These are phyloP conservation scores for Anas platyrhynchos DNA, from an alignment of 2,113 vertebrate genomes.

Conservation along the genomic window DNA sequence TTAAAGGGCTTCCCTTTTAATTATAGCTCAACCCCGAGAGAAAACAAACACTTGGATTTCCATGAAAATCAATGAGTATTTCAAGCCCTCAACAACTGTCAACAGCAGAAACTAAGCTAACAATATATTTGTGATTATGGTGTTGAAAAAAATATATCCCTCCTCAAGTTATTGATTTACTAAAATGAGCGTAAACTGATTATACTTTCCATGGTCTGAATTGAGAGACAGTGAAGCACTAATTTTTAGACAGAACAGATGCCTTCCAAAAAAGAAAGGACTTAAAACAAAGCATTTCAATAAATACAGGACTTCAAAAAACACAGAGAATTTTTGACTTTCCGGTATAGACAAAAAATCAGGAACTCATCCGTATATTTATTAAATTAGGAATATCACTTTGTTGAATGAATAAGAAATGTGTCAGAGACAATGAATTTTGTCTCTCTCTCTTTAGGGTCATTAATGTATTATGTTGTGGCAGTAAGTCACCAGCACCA, in stretches of 20 bases:
- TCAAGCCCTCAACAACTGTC: conserved; percentile 19
- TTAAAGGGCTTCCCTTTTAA: conserved; percentile 52
- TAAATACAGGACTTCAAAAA: not conserved
- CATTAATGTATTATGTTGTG: not conserved
- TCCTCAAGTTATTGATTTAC: not conserved
- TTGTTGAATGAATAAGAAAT: not conserved
- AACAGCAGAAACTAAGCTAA: conserved; percentile 35
- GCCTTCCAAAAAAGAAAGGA: not conserved
- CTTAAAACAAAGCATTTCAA: not conserved
- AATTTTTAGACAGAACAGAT: not conserved
- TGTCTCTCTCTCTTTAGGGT: not conserved
- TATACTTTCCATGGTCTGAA: not conserved
- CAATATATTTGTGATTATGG: not conserved
- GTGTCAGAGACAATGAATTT: not conserved
- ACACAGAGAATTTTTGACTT: not conserved
- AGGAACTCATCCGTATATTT: not conserved
- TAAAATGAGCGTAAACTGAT: not conserved
- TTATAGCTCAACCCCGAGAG: conserved; percentile 36
- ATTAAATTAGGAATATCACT: conserved; percentile 12
- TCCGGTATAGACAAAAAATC: not conserved
- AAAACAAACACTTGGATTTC: conserved; percentile 41
- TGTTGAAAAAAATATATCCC: not conserved
- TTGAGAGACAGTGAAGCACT: not conserved
- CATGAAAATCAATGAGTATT: conserved; percentile 52
- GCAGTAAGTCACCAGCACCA: not conserved